Evolutionary conservation across 2,113 vertebrate genomes (phyloP), one percentile per base, ranked within the genome.

Genomic region (Triplophysa dalaica): DNA sequence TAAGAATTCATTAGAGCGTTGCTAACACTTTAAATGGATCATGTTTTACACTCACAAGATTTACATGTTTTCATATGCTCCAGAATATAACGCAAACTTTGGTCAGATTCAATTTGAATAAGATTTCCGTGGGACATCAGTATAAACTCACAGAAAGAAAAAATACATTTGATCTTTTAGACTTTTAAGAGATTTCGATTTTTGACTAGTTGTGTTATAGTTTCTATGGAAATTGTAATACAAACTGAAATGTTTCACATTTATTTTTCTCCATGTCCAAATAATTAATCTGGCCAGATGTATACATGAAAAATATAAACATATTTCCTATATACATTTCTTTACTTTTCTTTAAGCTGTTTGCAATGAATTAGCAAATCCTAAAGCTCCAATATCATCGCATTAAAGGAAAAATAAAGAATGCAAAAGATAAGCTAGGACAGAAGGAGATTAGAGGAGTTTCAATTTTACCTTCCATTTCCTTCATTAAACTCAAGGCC

Each of bases 1-100:
- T 63, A 81, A 73, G 70, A 78, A 70, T 84, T 75, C 75, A 84
- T 68, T 84, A 52, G 68, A 68, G 78, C 65, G 24, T 50, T 62
- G 80, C 61, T 41, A 67, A 19, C 11, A 14, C 45, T 74, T 70
- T 63, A 45, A 60, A 52, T 69, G 64, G 50, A 77, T 43, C 43
- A 68, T 70, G 58, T 84, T 68, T 68, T 62, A 81, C 45, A 5
- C 8, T 56, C 62, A 12, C 80, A 84, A 64, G 22, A 62, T 61
- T 19, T 68, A 54, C n/a, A 45, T 22, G 54, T 63, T 67, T 56
- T 54, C 65, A 38, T 41, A 72, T 41, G 17, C 16, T 10, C 17
- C 14, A 48, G 29, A 48, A 45, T 58, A n/a, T 56, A 58, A 8
- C 14, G 50, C 14, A 33, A 60, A 14, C 64, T 52, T 75, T 70